phyloP scores from a whole-genome alignment of 2,888 invertebrate species.

The Apamea crenata region DNA sequence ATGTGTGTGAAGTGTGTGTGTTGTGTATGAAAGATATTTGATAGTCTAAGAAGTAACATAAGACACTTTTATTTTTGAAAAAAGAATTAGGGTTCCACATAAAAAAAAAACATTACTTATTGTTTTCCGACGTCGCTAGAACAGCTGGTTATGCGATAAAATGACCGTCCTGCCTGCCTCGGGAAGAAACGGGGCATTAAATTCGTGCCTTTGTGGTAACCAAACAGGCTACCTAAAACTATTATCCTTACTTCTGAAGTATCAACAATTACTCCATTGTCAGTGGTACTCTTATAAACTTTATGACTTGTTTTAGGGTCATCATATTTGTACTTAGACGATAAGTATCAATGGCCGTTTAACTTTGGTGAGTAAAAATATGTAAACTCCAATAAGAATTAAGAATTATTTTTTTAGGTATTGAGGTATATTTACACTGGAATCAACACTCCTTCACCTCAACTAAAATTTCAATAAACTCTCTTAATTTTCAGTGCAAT shows the following conservation, averaged over 20 bases:
- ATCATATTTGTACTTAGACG: slow-evolving; percentile 62
- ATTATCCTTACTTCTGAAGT: not conserved
- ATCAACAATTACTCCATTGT: slow-evolving; percentile 1
- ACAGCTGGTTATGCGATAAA: not conserved
- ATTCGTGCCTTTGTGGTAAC: not conserved
- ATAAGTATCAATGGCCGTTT: slow-evolving; percentile 67
- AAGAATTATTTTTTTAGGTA: not conserved
- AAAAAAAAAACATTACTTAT: too few relatives aligned
- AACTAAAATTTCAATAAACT: slow-evolving; percentile 8
- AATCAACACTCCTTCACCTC: not conserved
- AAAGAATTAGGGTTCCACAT: too few relatives aligned
- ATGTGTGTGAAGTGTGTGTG: too few relatives aligned
- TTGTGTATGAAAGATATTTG: too few relatives aligned
- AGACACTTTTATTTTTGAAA: too few relatives aligned
- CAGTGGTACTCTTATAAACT: not conserved
- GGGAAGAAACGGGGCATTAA: not conserved
- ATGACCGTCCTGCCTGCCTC: not conserved
- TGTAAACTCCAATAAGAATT: not conserved
- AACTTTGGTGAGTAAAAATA: slow-evolving; percentile 69
- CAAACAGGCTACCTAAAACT: slow-evolving; percentile 26
- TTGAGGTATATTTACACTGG: not conserved
- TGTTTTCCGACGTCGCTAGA: too few relatives aligned
- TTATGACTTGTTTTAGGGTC: slow-evolving; percentile 69
- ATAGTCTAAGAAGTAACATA: not conserved
- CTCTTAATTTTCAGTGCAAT: slow-evolving; percentile 49